These are phyloP conservation scores for Galaxea fascicularis DNA, from an alignment of 92 coral and sea anemone genomes.

Conservation along the genomic window DNA sequence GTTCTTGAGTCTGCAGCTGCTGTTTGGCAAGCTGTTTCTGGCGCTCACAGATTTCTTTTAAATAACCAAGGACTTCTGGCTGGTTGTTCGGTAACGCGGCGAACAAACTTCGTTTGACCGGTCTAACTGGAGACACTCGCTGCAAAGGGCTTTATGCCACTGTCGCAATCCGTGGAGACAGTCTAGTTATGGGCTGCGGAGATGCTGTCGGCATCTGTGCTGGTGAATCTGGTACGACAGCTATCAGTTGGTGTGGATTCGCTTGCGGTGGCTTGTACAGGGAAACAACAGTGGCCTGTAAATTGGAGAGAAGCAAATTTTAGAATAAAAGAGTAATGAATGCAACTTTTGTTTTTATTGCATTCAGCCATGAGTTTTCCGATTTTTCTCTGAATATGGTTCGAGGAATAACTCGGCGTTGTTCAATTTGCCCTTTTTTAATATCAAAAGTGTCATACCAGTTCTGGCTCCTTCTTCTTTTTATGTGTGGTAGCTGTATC, in stretches of 20 bases:
- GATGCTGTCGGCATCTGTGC: not conserved
- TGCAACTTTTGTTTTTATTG: too few relatives aligned
- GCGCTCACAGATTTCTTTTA: not conserved
- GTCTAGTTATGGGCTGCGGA: not conserved
- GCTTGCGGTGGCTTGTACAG: constrained; percentile 1
- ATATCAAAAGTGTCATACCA: constrained; percentile 20
- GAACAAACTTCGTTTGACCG: not conserved
- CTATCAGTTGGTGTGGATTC: not conserved
- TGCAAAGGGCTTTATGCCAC: not conserved
- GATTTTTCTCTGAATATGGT: too few relatives aligned
- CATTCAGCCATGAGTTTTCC: too few relatives aligned
- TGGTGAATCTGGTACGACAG: not conserved
- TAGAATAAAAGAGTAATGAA: not conserved
- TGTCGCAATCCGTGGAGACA: not conserved
- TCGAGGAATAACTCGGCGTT: too few relatives aligned
- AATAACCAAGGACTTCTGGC: not conserved
- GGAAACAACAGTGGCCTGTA: not conserved
- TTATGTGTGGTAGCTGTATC: not conserved
- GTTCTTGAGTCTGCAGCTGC: not conserved
- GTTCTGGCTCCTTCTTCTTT: constrained; percentile 30
- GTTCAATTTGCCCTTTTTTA: too few relatives aligned
- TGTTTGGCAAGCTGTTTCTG: not conserved
- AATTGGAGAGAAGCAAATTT: not conserved
- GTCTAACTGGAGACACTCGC: not conserved
- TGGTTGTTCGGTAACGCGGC: not conserved